A percentile compares a stretch with the other conserved stretches of the same genome.
phyloP scores from a whole-genome alignment of 53 echinoderm and acorn worm species.

The Echinarachnius parma region DNA sequence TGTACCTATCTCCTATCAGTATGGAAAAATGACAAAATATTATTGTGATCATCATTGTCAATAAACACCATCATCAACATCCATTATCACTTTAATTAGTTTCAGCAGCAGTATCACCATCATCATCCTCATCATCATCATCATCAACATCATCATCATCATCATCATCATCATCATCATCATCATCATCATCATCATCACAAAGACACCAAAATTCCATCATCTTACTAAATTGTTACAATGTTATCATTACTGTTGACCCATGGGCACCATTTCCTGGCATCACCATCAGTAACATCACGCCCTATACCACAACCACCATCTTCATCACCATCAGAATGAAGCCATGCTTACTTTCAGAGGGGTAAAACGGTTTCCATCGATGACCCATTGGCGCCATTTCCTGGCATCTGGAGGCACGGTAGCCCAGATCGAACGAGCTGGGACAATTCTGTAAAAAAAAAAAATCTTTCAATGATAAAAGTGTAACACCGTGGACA shows the following conservation, averaged over 20 bases:
- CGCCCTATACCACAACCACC: too few species aligned
- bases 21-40: too few species aligned
- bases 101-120: conserved; percentile 3
- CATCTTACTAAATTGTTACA: too few species aligned
- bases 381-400: conserved; percentile 16
- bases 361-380: conserved; percentile 32
- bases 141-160: conserved; percentile 25
- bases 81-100: too few species aligned
- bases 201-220: too few species aligned
- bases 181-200: conserved; percentile 35
- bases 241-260: too few species aligned
- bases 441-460: conserved; percentile 23
- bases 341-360: conserved; percentile 26
- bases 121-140: conserved; percentile 8
- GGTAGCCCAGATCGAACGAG: conserved; percentile 32
- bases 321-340: background rate
- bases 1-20: too few species aligned
- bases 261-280: too few species aligned
- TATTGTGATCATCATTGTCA: background rate
- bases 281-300: too few species aligned
- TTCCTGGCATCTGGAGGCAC: conserved; percentile 31
- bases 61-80: conserved; percentile 12
- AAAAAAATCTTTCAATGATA: too few species aligned
- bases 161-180: conserved; percentile 30
- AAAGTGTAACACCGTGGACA: too few species aligned